phyloP scores from a whole-genome alignment of 2,797 vertebrate genomes.

The Centropyge bicolor region DNA sequence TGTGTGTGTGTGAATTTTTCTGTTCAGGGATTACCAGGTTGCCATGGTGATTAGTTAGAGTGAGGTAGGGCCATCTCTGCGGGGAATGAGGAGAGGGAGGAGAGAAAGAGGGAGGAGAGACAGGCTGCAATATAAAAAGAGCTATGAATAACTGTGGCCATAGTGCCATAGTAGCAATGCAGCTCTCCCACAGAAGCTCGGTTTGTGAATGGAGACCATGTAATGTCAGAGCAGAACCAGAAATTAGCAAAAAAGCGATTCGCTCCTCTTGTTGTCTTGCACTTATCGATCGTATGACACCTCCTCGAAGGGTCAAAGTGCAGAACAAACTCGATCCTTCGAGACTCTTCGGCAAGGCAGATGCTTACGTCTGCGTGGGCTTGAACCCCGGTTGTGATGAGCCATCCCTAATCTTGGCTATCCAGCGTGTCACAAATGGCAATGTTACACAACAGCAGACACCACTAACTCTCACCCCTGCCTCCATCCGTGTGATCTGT shows the following conservation, averaged over 20 bases:
- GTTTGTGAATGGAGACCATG: conserved; percentile 65
- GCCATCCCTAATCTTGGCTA: conserved; percentile 16
- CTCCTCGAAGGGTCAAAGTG: conserved; percentile 21
- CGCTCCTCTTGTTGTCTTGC: not conserved
- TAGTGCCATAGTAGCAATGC: conserved; percentile 55
- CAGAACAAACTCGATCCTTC: not conserved
- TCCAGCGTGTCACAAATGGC: conserved; percentile 58
- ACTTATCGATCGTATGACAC: conserved; percentile 6
- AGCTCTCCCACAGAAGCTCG: conserved; percentile 48
- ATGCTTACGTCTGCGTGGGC: not conserved
- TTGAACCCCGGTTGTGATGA: conserved; percentile 16
- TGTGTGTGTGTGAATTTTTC: conserved; percentile 56
- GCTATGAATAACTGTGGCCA: conserved; percentile 70
- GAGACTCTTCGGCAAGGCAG: not conserved
- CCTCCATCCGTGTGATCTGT: conserved; percentile 55
- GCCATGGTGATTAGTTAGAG: conserved; percentile 85
- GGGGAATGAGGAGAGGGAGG: conserved; percentile 69
- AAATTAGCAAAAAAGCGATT: conserved; percentile 14
- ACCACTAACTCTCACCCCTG: conserved; percentile 45
- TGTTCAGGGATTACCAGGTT: conserved; percentile 85
- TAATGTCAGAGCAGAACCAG: conserved; percentile 20
- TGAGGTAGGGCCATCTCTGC: conserved; percentile 78
- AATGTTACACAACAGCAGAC: conserved; percentile 66
- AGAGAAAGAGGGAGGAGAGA: conserved; percentile 65
- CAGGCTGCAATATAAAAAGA: conserved; percentile 65